These are phyloP conservation scores for Drosophila nikananu DNA, from an alignment of 1,140 invertebrate species.

Conservation along the genomic window DNA sequence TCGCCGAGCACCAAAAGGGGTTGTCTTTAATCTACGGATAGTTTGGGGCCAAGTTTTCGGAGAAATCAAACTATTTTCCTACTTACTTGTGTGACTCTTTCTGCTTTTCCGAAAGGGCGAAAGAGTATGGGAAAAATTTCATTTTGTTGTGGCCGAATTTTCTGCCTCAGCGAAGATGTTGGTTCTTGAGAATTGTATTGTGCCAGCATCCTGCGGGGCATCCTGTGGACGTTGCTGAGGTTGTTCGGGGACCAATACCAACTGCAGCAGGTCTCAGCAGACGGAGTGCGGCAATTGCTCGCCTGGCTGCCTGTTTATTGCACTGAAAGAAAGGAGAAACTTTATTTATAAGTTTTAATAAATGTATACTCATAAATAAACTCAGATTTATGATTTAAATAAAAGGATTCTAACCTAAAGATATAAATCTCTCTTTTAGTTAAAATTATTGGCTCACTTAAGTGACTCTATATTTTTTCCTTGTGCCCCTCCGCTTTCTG, in stretches of 20 bases:
- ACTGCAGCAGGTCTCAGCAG: slow-evolving; percentile 59
- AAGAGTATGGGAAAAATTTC: slow-evolving; percentile 24
- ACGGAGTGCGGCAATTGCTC: slow-evolving; percentile 51
- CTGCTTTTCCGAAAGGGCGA: neutral
- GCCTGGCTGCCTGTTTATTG: slow-evolving; percentile 41
- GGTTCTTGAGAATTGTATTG: slow-evolving; percentile 57
- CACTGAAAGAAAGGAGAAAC: slow-evolving; percentile 4
- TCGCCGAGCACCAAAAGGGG: slow-evolving; percentile 7
- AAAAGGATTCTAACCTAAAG: neutral
- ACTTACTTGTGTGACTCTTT: neutral
- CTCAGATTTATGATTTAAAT: neutral
- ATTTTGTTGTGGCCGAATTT: slow-evolving; percentile 35
- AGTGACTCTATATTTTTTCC: neutral
- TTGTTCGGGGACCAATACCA: slow-evolving; percentile 34
- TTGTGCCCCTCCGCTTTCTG: slow-evolving; percentile 8
- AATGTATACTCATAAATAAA: neutral
- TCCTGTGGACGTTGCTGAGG: slow-evolving; percentile 9
- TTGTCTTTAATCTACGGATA: slow-evolving; percentile 49
- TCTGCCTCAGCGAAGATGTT: slow-evolving; percentile 40
- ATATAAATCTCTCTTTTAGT: neutral
- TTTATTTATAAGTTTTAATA: too few species aligned
- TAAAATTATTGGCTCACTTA: neutral
- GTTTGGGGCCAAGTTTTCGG: slow-evolving; percentile 11
- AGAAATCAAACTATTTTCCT: slow-evolving; percentile 40
- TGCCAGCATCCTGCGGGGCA: slow-evolving; percentile 21